Percentiles rank a stretch among this genome's conserved stretches.
Conservation (phyloP, 92 coral and sea anemone species). For the Porites rus region DNA sequence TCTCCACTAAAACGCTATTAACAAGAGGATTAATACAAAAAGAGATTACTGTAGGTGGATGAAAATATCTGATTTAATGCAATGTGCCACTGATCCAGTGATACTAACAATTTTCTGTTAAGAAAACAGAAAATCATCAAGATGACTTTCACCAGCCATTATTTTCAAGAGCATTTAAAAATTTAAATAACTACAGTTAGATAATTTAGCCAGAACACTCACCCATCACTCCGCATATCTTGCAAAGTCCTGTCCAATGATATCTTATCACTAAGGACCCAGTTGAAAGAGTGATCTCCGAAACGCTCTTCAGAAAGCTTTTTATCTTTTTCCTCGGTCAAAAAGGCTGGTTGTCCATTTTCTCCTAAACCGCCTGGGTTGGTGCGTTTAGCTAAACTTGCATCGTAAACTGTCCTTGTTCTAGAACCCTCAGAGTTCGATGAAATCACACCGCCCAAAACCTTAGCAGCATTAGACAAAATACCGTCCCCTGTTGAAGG, state of each 20-base stretch:
- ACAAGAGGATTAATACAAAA: too few species aligned
- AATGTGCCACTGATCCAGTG: too few species aligned
- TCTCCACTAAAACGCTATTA: too few species aligned
- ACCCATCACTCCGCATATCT: conserved; percentile 92
- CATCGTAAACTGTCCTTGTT: conserved; percentile 82
- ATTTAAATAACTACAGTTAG: too few species aligned
- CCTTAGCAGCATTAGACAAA: conserved; percentile 73
- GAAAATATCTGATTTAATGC: too few species aligned
- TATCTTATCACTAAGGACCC: conserved; percentile 94
- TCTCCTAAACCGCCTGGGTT: conserved; percentile 90
- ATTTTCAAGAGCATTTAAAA: too few species aligned
- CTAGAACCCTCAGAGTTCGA: conserved; percentile 40
- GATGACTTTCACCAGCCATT: too few species aligned
- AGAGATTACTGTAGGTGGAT: too few species aligned
- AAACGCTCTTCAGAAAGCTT: conserved; percentile 86
- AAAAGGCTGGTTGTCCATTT: conserved; percentile 90
- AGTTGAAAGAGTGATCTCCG: conserved; percentile 96
- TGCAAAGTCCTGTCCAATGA: conserved; percentile 95
- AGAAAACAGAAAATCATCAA: too few species aligned
- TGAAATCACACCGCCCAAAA: conserved; percentile 76
- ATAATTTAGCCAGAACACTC: conserved; percentile 21
- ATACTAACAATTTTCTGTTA: too few species aligned
- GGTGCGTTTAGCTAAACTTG: conserved; percentile 82
- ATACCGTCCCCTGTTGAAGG: conserved; percentile 54
- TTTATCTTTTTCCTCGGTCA: conserved; percentile 84